Conservation (phyloP, 1,140 invertebrate genomes). For the Argopecten irradians region DNA sequence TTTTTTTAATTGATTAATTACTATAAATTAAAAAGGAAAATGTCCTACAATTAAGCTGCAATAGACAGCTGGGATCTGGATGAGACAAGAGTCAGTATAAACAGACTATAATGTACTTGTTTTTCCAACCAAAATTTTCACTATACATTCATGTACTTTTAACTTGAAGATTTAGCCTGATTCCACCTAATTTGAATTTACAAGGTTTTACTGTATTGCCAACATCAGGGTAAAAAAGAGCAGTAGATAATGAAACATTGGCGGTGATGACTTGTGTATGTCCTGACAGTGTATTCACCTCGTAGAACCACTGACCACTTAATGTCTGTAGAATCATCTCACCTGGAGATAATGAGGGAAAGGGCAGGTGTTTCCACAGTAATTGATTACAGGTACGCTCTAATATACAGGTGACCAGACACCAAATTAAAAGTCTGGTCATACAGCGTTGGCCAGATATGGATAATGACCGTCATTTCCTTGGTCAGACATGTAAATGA, state of each 20-base stretch:
- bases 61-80: no score
- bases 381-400: neutral
- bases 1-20: no score
- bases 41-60: no score
- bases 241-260: neutral
- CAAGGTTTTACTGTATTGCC: no score
- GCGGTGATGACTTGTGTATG: neutral
- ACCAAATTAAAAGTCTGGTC: neutral
- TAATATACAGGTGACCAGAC: neutral
- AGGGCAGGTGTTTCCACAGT: neutral
- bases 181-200: no score
- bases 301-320: neutral
- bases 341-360: neutral
- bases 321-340: neutral
- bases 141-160: no score
- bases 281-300: neutral
- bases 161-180: no score
- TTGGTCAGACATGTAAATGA: slow-evolving; percentile 8
- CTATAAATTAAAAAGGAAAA: no score
- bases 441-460: neutral
- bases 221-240: neutral
- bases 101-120: no score
- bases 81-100: no score
- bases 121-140: no score
- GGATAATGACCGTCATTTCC: neutral